Evolutionary conservation across 2,797 vertebrate species (phyloP).

Genomic region (Selene dorsalis): DNA sequence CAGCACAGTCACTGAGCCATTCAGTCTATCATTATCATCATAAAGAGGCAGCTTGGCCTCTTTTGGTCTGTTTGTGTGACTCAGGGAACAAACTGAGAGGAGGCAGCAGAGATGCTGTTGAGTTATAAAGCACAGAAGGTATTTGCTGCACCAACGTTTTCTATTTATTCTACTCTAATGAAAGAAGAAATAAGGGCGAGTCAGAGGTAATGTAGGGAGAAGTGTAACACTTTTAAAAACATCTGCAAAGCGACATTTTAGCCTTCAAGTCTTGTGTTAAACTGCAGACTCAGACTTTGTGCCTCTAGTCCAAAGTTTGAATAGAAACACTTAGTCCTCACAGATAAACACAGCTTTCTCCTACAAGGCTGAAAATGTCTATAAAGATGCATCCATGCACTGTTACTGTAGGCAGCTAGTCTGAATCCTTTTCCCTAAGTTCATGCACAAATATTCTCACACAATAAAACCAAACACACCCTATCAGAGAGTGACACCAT

Average conservation of each 20-base stretch:
- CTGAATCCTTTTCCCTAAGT: neutral
- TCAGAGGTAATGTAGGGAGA: neutral
- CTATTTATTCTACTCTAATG: conserved; percentile 29
- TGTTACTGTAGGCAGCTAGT: neutral
- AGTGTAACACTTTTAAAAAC: too few relatives aligned
- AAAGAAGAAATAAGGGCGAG: conserved; percentile 24
- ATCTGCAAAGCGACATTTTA: neutral
- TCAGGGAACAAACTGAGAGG: neutral
- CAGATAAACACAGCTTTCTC: neutral
- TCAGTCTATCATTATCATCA: neutral
- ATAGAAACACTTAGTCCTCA: neutral
- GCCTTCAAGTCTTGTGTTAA: conserved; percentile 1
- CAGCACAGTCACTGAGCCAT: neutral
- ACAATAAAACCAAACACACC: neutral
- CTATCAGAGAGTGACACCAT: neutral
- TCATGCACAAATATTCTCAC: neutral
- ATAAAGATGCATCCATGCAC: too few relatives aligned
- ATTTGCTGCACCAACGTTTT: conserved; percentile 9
- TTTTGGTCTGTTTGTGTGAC: neutral
- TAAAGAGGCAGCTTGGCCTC: neutral
- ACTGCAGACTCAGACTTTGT: neutral
- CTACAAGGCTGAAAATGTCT: neutral
- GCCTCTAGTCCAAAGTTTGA: neutral
- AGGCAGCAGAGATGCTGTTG: too few relatives aligned
- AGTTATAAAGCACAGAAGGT: neutral